These are phyloP conservation scores for Minunthozetes semirufus DNA, from an alignment of 2,888 invertebrate species.

Conservation along the genomic window DNA sequence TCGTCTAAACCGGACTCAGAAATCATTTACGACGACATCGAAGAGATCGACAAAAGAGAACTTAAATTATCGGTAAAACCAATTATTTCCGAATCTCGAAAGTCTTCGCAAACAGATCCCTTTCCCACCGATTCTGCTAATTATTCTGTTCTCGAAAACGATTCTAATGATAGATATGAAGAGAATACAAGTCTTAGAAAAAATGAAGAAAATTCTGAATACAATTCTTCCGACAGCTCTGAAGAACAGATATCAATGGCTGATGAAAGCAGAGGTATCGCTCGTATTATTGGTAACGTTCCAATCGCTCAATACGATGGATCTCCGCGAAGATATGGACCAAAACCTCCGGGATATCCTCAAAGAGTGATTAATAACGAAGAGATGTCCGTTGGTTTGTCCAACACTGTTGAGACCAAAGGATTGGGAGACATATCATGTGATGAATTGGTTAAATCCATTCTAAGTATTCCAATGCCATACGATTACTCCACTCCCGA, in stretches of 20 bases:
- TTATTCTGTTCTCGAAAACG: not conserved
- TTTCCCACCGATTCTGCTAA: not conserved
- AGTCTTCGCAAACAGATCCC: not conserved
- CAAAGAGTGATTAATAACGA: conserved; percentile 51
- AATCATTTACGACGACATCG: conserved; percentile 27
- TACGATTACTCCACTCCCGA: conserved; percentile 5
- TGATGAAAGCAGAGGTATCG: conserved; percentile 41
- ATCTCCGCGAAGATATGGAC: conserved; percentile 77
- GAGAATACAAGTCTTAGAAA: not conserved
- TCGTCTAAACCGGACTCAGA: not conserved
- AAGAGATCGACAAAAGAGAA: conserved; percentile 20
- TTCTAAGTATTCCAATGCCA: conserved; percentile 20
- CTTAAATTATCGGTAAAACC: conserved; percentile 3
- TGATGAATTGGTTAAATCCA: conserved; percentile 34
- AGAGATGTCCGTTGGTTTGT: not conserved
- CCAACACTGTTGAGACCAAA: not conserved
- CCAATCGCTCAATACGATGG: conserved; percentile 92
- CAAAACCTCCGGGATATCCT: conserved; percentile 73
- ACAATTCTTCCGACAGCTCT: not conserved
- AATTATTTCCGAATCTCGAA: not conserved
- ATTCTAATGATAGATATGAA: not conserved
- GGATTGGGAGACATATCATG: conserved; percentile 23
- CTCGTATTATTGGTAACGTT: conserved; percentile 62
- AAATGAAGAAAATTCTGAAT: not conserved
- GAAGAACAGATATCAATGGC: conserved; percentile 28